These are phyloP conservation scores for Philypnodon macrostomus DNA, from an alignment of 2,797 vertebrate genomes.

Conservation along the genomic window DNA sequence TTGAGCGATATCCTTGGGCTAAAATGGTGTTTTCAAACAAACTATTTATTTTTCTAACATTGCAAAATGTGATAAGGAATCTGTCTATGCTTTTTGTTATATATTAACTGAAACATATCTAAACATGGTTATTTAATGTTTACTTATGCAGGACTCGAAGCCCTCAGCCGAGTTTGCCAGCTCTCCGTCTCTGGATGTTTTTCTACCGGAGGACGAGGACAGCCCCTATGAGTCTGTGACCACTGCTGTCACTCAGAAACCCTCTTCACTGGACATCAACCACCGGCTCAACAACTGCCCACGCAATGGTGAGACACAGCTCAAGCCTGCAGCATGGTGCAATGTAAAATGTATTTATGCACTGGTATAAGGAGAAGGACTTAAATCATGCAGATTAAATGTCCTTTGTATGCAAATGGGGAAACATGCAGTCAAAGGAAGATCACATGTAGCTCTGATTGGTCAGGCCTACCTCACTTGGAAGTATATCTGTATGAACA, in stretches of 20 bases:
- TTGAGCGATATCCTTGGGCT: slow-evolving; percentile 23
- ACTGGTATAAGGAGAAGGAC: too few relatives aligned
- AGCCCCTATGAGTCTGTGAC: slow-evolving; percentile 87
- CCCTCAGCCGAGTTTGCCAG: slow-evolving; percentile 80
- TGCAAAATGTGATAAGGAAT: neutral
- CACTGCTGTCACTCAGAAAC: slow-evolving; percentile 90
- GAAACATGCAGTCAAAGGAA: too few relatives aligned
- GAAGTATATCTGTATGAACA: too few relatives aligned
- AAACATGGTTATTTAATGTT: neutral
- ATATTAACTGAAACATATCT: too few relatives aligned
- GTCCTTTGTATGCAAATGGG: too few relatives aligned
- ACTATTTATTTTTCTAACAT: slow-evolving; percentile 7
- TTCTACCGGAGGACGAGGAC: slow-evolving; percentile 88
- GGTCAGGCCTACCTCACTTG: too few relatives aligned
- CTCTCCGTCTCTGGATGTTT: slow-evolving; percentile 87
- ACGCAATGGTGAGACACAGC: slow-evolving; percentile 78
- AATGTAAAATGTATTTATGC: too few relatives aligned
- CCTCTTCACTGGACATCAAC: slow-evolving; percentile 90
- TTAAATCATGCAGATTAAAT: too few relatives aligned
- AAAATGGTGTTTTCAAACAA: slow-evolving; percentile 14
- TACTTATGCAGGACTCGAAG: slow-evolving; percentile 79
- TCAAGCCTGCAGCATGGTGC: too few relatives aligned
- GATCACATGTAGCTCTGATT: too few relatives aligned
- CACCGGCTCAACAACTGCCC: slow-evolving; percentile 75
- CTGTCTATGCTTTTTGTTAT: neutral